A percentile compares a stretch with the other conserved stretches of the same genome.
Evolutionary conservation across 2,797 vertebrate genomes (phyloP).

Genomic region (Notoglanidium macrostoma): DNA sequence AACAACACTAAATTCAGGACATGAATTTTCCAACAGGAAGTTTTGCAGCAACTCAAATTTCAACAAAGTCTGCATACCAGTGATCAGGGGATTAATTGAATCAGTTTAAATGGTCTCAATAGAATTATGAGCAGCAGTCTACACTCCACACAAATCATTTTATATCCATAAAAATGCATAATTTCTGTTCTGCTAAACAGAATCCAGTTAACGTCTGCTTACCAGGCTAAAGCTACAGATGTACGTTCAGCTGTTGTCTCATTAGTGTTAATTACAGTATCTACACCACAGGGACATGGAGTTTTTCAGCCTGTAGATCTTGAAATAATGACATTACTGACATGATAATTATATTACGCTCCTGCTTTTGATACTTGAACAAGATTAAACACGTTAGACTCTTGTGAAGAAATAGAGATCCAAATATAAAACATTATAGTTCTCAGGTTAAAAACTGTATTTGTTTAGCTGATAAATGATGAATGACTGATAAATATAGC

Average conservation of each 20-base stretch:
- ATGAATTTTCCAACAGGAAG: slow-evolving; percentile 1
- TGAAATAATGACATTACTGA: background rate
- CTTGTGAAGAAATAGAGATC: background rate
- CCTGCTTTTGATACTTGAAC: background rate
- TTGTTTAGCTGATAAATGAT: background rate
- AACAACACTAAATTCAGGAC: background rate
- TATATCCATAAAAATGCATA: slow-evolving; percentile 58
- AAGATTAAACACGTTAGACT: background rate
- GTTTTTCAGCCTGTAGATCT: background rate
- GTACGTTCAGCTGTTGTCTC: slow-evolving; percentile 59
- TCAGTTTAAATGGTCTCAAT: slow-evolving; percentile 30
- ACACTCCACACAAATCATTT: slow-evolving; percentile 47
- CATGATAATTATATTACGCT: background rate
- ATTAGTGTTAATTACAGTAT: slow-evolving; percentile 60
- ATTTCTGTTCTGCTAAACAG: slow-evolving; percentile 57
- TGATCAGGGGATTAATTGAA: slow-evolving; percentile 30
- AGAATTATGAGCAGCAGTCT: slow-evolving; percentile 30
- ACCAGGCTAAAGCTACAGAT: slow-evolving; percentile 59
- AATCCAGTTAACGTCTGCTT: slow-evolving; percentile 59
- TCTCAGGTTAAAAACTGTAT: background rate
- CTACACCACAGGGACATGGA: background rate
- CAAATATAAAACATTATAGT: background rate
- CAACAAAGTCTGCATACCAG: slow-evolving; percentile 22
- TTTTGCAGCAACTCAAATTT: background rate
- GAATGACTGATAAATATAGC: background rate